Base-by-base conservation (phyloP, 2,113 vertebrate species). In the Copsychus sechellarum region DNA sequence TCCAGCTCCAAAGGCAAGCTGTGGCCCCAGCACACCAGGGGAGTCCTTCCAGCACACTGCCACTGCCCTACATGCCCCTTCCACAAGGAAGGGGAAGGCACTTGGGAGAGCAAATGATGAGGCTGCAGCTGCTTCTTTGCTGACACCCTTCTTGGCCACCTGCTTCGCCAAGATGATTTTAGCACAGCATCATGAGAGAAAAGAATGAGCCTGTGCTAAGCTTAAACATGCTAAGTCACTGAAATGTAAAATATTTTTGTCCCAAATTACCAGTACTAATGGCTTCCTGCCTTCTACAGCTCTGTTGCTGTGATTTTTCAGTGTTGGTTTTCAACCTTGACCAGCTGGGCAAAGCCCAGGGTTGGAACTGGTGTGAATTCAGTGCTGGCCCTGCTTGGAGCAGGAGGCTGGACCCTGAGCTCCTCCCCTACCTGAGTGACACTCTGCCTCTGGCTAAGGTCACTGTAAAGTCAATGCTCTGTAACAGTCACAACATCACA, bases 91-190 rank as follows among this genome's bases (percentile, higher is more conserved):
- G 38, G 67, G 25, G 31, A 93, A 96, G 79, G 82, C 92, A 79
- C 91, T 93, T 94, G 57, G 69, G 86, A 90, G 81, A 23, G 34
- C 54, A 28, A 57, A 38, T 26, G 43, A 81, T 76, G 81, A 89
- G 78, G 82, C 66, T 91, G 91, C 95, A 92, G 95, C 94, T 96
- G 96, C 73, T 87, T 50, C 96, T 96, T 89, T 95, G 95, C 91
- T 96, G 95, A 92, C 87, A 42, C 70, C 61, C 84, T 70, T 91
- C 86, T 95, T 70, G 94, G 93, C 91, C 94, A 95, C 89, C 77
- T 96, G 91, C 87, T 95, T 94, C 54, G 74, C 78, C 84, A 91
- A 92, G 90, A 89, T 38, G 81, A 90, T 95, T 94, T 91, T 90
- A 94, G 89, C 66, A 58, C 62, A 83, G 83, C 86, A 65, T 76